Conservation (phyloP, 2,113 vertebrate species). For the Ictalurus furcatus region DNA sequence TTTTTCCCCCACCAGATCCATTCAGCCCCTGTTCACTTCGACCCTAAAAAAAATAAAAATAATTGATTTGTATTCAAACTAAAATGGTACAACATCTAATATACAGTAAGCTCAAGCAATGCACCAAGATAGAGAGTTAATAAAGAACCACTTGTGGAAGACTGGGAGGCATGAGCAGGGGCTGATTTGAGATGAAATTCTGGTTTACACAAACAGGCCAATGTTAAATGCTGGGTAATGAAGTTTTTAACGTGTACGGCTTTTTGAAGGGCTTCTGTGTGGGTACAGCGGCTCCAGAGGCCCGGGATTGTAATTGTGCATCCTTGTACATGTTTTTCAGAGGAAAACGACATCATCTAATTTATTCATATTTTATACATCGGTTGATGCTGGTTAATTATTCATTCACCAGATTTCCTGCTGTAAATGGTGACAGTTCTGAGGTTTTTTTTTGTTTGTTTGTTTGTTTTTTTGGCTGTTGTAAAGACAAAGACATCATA, state of each 20-base stretch:
- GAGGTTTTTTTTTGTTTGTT: not conserved
- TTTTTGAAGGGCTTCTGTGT: constrained; percentile 66
- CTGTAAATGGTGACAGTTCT: not conserved
- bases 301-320: constrained; percentile 25
- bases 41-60: not conserved
- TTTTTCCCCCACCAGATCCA: not conserved
- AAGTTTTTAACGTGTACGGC: constrained; percentile 65
- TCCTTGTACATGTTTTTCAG: not conserved
- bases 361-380: constrained; percentile 23
- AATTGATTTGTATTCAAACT: not conserved
- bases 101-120: not conserved
- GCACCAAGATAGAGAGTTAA: not conserved
- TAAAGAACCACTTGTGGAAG: constrained; percentile 2
- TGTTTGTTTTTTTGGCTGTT: not conserved
- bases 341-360: constrained; percentile 26
- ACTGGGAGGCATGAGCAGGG: not conserved
- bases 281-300: constrained; percentile 67
- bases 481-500: not conserved
- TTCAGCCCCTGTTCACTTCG: constrained; percentile 20
- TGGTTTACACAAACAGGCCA: constrained; percentile 68
- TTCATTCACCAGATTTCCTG: not conserved
- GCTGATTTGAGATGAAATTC: constrained; percentile 38
- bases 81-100: not conserved
- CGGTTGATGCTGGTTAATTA: not conserved
- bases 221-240: constrained; percentile 64